Evolutionary conservation across 2,888 invertebrate genomes (phyloP).

Genomic region (Bombyx huttoni): DNA sequence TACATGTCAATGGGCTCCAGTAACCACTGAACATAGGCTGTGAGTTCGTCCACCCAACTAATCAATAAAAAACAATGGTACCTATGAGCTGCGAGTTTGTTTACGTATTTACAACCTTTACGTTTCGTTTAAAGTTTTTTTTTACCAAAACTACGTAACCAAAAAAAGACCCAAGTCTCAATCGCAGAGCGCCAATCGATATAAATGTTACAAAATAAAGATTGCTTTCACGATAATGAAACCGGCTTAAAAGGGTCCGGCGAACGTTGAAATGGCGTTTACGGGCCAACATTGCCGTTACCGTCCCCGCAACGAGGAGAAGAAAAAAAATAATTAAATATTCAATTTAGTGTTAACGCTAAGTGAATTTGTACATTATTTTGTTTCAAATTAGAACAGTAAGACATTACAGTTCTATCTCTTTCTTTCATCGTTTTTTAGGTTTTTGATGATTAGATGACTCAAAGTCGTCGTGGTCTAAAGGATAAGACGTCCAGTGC

Average conservation of each 20-base stretch:
- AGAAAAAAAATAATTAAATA: background rate
- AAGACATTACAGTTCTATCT: too few species aligned
- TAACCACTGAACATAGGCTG: too few species aligned
- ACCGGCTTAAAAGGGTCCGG: conserved; percentile 38
- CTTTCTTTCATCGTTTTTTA: too few species aligned
- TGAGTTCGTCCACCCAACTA: too few species aligned
- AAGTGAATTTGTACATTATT: background rate
- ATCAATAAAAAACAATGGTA: too few species aligned
- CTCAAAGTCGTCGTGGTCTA: too few species aligned
- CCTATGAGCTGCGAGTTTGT: too few species aligned
- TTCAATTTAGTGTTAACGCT: background rate
- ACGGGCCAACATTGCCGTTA: conserved; percentile 24
- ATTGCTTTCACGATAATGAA: conserved; percentile 47
- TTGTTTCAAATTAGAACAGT: background rate
- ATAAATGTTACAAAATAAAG: conserved; percentile 36
- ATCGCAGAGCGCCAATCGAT: conserved; percentile 39
- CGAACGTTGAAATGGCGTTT: conserved; percentile 33
- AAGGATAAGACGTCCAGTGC: too few species aligned
- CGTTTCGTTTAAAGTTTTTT: too few species aligned
- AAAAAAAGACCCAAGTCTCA: conserved; percentile 31
- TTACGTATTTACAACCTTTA: too few species aligned
- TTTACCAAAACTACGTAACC: conserved; percentile 9
- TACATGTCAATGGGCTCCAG: too few species aligned
- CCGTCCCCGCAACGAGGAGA: conserved; percentile 4
- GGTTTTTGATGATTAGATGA: too few species aligned